Percentiles rank a stretch among this genome's conserved stretches.
phyloP scores from a whole-genome alignment of 1,140 invertebrate genomes.

The Microvelia longipes region DNA sequence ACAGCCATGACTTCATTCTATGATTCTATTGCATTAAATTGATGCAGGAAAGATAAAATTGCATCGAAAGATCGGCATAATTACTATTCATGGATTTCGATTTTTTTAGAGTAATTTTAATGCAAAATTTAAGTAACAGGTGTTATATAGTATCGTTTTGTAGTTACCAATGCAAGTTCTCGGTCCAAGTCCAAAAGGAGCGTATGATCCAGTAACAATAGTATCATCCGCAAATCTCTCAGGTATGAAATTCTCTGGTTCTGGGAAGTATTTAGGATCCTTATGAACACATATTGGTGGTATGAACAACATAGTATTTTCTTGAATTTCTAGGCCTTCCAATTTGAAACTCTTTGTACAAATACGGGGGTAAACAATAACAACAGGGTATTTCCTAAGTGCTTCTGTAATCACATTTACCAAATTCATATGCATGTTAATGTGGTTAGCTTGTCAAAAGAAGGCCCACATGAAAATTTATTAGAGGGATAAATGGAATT shows the following conservation, averaged over 20 bases:
- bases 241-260: slow-evolving; percentile 6
- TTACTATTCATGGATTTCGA: no score
- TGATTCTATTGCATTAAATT: no score
- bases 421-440: no score
- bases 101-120: no score
- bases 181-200: slow-evolving; percentile 5
- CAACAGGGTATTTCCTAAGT: neutral
- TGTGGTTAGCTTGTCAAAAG: no score
- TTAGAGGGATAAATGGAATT: no score
- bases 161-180: slow-evolving; percentile 3
- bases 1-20: no score
- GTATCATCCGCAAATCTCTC: slow-evolving; percentile 1
- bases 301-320: neutral
- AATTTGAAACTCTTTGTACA: neutral
- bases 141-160: no score
- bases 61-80: no score
- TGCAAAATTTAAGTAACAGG: no score
- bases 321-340: neutral
- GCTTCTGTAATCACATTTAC: neutral
- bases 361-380: neutral
- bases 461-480: no score
- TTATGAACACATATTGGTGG: neutral
- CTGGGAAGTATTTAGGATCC: slow-evolving; percentile 2
- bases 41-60: no score
- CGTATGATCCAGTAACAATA: neutral